These are phyloP conservation scores for Vimba vimba DNA, from an alignment of 2,113 vertebrate species.

Conservation along the genomic window DNA sequence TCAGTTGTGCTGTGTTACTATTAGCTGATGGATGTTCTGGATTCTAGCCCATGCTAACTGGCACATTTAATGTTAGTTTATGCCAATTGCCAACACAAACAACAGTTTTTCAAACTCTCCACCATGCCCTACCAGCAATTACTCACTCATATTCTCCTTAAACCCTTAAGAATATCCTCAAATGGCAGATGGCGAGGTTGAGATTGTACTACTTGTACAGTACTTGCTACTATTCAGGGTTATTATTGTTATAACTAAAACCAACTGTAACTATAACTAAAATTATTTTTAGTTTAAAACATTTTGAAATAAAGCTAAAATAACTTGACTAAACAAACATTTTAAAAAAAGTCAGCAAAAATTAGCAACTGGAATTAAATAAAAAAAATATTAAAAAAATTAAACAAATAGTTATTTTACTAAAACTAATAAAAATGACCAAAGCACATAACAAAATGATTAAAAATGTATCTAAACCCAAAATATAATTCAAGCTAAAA, in stretches of 20 bases:
- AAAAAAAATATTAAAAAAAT: not conserved
- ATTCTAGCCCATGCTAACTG: conserved; percentile 33
- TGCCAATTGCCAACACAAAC: conserved; percentile 52
- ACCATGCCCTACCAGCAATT: conserved; percentile 10
- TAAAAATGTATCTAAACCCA: not conserved
- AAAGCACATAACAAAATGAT: not conserved
- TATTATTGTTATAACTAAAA: not conserved
- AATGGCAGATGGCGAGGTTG: not conserved
- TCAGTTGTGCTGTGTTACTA: conserved; percentile 35
- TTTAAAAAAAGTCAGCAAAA: not conserved
- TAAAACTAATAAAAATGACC: not conserved
- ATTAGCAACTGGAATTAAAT: not conserved
- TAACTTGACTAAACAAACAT: not conserved
- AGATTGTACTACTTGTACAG: not conserved
- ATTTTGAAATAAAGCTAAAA: not conserved
- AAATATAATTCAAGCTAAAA: too few relatives aligned
- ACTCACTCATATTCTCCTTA: not conserved
- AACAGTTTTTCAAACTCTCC: conserved; percentile 44
- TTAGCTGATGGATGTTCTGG: conserved; percentile 35
- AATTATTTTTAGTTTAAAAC: not conserved
- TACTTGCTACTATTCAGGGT: not conserved
- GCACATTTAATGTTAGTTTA: conserved; percentile 15
- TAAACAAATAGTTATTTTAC: not conserved
- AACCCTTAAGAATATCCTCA: not conserved
- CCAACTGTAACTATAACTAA: not conserved